Base-by-base conservation (phyloP, 2,888 invertebrate genomes). In the Brachypterus glaber region DNA sequence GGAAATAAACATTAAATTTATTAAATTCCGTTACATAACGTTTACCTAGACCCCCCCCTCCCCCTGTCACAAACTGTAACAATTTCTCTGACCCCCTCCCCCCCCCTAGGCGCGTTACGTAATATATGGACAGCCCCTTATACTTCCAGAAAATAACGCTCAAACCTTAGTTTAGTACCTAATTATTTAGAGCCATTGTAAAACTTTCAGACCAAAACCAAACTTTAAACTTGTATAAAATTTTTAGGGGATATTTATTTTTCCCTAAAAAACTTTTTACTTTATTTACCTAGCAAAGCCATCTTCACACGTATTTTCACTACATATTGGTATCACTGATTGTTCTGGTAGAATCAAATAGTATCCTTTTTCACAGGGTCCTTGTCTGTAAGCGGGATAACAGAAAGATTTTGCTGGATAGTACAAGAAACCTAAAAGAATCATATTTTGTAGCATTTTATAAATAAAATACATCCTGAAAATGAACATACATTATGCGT, bases 351-450 rank as follows among this genome's bases (percentile, higher is more conserved):
- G 64, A 4, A 75, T 55, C 15, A 82, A 62, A 51, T 77, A 74
- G 37, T 78, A 55, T 1, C 67, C 66, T 0, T 50, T 35, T 1
- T 53, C 45, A 51, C 84, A 84, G 0, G 83, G 83, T 0, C 83
- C 84, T 54, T 67, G 71, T 25, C 68, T 66, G 52, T 71, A 82
- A 0, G 77, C 76, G 32, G 73, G 69, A 64, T 75, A 74, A 50
- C 84, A 84, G 4, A 62, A 62, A 47, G 79, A 71, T 1, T 70
- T 68, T 15, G 64, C 55, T 2, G 80, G 76, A 51, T 81, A 72
- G 54, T 76, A 83, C 15, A 81, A 45, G 49, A 64, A 69, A 4
- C 70, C 76, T 76, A 58, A 48, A 66, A 63, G 40, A 17, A 44
- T 36, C 33, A 21, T 9, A 7, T 21, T 21, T 5, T 7, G 9